Percentiles rank a stretch among this genome's conserved stretches.
These are phyloP conservation scores for Xanthostigma xanthostigma DNA, from an alignment of 2,888 invertebrate genomes.

Conservation along the genomic window DNA sequence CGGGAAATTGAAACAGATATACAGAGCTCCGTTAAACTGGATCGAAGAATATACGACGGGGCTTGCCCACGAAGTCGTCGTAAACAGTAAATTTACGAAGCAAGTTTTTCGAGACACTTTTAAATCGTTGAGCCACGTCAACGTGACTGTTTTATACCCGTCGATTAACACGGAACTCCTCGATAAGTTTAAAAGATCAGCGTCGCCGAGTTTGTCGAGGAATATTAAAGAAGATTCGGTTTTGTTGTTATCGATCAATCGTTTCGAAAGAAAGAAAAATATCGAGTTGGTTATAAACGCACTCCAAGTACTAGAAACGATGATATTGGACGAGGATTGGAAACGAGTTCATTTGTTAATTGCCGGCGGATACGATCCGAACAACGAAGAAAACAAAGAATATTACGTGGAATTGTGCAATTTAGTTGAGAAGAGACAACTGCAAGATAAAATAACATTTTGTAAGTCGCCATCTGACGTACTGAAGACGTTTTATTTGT, in stretches of 20 bases:
- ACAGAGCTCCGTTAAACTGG: constrained; percentile 79
- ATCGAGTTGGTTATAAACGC: constrained; percentile 73
- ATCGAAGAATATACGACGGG: constrained; percentile 80
- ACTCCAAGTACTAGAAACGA: constrained; percentile 47
- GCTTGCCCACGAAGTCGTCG: constrained; percentile 76
- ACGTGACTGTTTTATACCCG: constrained; percentile 83
- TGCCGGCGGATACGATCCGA: constrained; percentile 91
- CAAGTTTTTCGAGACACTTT: constrained; percentile 78
- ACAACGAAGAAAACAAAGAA: constrained; percentile 74
- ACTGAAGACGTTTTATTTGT: constrained; percentile 69
- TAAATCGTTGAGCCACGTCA: constrained; percentile 42
- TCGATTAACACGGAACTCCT: constrained; percentile 73
- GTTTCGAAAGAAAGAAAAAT: constrained; percentile 95
- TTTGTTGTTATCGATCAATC: constrained; percentile 85
- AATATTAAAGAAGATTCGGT: constrained; percentile 34
- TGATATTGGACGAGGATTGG: constrained; percentile 40
- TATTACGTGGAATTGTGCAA: constrained; percentile 64
- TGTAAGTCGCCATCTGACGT: constrained; percentile 76
- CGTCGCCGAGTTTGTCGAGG: constrained; percentile 28
- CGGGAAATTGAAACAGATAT: constrained; percentile 60
- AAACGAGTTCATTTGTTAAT: constrained; percentile 67
- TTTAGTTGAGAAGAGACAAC: constrained; percentile 47
- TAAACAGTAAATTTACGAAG: constrained; percentile 95
- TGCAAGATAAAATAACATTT: constrained; percentile 35
- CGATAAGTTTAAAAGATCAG: constrained; percentile 34